These are phyloP conservation scores for Parapsyche elsis DNA, from an alignment of 1,140 invertebrate genomes.

Conservation along the genomic window DNA sequence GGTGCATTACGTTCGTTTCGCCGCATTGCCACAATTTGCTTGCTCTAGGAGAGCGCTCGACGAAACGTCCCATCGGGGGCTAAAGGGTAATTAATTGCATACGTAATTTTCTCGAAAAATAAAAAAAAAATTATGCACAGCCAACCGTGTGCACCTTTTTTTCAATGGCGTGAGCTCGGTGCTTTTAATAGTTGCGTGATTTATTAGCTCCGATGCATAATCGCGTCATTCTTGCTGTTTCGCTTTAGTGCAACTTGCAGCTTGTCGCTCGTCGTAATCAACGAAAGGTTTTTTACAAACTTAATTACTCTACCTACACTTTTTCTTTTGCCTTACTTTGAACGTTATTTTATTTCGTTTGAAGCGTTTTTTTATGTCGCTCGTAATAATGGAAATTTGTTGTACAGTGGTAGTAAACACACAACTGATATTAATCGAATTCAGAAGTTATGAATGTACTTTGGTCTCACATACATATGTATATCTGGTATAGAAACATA, in stretches of 20 bases:
- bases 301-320: too few species aligned
- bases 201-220: conserved; percentile 21
- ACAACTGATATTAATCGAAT: too few species aligned
- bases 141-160: background rate
- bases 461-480: too few species aligned
- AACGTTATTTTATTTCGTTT: too few species aligned
- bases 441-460: too few species aligned
- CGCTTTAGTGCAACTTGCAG: background rate
- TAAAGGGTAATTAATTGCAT: conserved; percentile 25
- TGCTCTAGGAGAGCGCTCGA: background rate
- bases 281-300: background rate
- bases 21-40: conserved; percentile 47
- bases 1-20: conserved; percentile 48
- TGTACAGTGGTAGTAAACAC: too few species aligned
- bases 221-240: background rate
- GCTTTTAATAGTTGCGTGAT: conserved; percentile 17
- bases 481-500: too few species aligned
- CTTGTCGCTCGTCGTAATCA: conserved; percentile 8
- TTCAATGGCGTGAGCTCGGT: background rate
- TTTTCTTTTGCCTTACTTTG: too few species aligned
- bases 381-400: too few species aligned
- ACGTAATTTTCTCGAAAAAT: background rate
- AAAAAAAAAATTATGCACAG: background rate
- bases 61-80: background rate
- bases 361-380: too few species aligned